Base-by-base conservation (phyloP, 1,140 invertebrate species). In the Phymastichus coffea region DNA sequence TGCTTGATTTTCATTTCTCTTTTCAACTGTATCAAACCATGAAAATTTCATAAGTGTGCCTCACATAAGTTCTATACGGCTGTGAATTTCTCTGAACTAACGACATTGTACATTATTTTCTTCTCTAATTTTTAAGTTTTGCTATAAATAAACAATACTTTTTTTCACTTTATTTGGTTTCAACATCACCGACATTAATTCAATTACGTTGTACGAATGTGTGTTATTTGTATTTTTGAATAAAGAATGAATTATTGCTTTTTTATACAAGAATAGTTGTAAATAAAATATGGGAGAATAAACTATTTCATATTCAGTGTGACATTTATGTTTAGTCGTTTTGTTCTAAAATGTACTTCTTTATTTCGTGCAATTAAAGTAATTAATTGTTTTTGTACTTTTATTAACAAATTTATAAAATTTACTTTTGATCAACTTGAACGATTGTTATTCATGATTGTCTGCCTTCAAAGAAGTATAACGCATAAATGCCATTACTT, bases 61-160 rank as follows among this genome's bases (percentile, higher is more conserved):
- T 60, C 61, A 61, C 48, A 54, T 63, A n/a, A n/a, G 69, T 71
- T 74, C 72, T 70, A 73, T 72, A 74, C 72, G 77, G 76, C 77
- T 79, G 77, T 79, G 77, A 79, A 75, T 75, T 74, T 74, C 72
- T 55, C 61, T 67, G 61, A 66, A 70, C 52, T 55, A 68, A 67
- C 66, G 60, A 68, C 68, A 69, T 49, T 75, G 68, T 76, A 75
- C 70, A 76, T 71, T 77, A 69, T n/a, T n/a, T n/a, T 49, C 38
- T 49, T 49, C 47, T 59, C 40, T 28, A 30, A 47, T 57, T 46
- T 57, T 49, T 57, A 58, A 52, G 35, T 52, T 60, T 60, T 53
- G 22, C 46, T 60, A 40, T 4, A 19, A 28, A 23, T 37, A 47
- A 15, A 44, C 41, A 51, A 46, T n/a, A 37, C 38, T 23, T n/a